Base-by-base conservation (phyloP, 1,140 invertebrate species). In the Heliothis virescens region DNA sequence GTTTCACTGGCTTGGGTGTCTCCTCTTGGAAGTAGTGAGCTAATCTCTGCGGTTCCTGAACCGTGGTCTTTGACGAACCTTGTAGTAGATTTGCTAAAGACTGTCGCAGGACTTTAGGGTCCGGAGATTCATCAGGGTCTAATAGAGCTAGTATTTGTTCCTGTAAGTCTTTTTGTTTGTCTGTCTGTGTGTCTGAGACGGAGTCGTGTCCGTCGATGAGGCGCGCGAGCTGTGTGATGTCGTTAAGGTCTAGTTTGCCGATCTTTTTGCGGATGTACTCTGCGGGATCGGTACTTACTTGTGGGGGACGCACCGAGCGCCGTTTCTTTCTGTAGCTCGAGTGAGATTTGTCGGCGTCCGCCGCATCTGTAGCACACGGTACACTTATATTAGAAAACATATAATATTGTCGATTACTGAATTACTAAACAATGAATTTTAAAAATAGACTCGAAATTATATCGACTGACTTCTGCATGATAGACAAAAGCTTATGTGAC, bases 261-360 rank as follows among this genome's bases (percentile, higher is more conserved):
- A 94, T 92, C 79, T 91, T 89, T 84, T 89, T 90, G 55, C 91
- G 88, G 63, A 93, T 88, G 65, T 91, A 90, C 63, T 94, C 93
- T 12, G 89, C 89, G 15, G 91, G 83, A 79, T 92, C 91, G 74
- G 83, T 94, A 94, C 93, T 94, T 94, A 94, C 93, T 89, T 94
- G 92, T 78, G 86, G 86, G 2, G 90, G 81, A 34, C 90, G 86
- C 13, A 87, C 52, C 34, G 85, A 84, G 74, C 92, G 91, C 5
- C 92, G 88, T 81, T 92, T 93, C 83, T 87, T 90, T 79, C 83
- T 89, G 80, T 86, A 86, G 84, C 89, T 92, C 76, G 89, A 92
- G 79, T 91, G 88, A 4, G 91, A 91, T 83, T 91, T 92, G 55
- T 94, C 92, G 10, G 87, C 75, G 50, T 94, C 92, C 9, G 86